Evolutionary conservation across 2,888 invertebrate genomes (phyloP).

Genomic region (Xylota sylvarum): DNA sequence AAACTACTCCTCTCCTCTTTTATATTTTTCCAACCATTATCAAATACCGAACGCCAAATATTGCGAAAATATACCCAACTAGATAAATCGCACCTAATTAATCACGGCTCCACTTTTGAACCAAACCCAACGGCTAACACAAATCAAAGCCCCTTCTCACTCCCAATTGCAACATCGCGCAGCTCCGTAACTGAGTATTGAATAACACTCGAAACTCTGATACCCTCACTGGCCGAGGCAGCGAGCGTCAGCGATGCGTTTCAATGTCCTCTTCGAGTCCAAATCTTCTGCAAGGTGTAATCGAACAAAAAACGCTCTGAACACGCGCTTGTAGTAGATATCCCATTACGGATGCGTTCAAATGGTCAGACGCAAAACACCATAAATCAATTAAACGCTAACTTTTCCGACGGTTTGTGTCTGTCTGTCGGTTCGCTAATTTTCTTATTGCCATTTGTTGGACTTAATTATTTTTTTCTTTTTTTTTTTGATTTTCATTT

Average conservation of each 20-base stretch:
- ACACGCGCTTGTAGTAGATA: constrained; percentile 30
- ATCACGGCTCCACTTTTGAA: constrained; percentile 15
- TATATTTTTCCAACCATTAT: background rate
- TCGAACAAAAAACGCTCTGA: constrained; percentile 16
- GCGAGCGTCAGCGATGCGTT: constrained; percentile 49
- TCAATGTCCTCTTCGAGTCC: constrained; percentile 54
- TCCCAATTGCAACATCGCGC: constrained; percentile 28
- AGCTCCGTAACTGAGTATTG: constrained; percentile 33
- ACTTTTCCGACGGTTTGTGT: constrained; percentile 72
- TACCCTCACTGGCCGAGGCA: constrained; percentile 20
- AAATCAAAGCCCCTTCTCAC: constrained; percentile 51
- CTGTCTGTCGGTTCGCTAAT: constrained; percentile 63
- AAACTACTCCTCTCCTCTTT: background rate
- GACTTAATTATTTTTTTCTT: constrained; percentile 56
- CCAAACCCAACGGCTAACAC: constrained; percentile 52
- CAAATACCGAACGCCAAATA: background rate
- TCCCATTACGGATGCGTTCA: constrained; percentile 75
- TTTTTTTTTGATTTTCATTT: constrained; percentile 49
- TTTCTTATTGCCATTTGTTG: constrained; percentile 66
- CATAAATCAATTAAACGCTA: constrained; percentile 74
- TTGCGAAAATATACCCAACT: constrained; percentile 6
- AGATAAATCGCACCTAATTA: constrained; percentile 26
- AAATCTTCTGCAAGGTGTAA: constrained; percentile 58
- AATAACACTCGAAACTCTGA: constrained; percentile 52
- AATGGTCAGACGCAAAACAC: constrained; percentile 59